Evolutionary conservation across 2,113 vertebrate genomes (phyloP).

Genomic region (Gallinago jamesoni): DNA sequence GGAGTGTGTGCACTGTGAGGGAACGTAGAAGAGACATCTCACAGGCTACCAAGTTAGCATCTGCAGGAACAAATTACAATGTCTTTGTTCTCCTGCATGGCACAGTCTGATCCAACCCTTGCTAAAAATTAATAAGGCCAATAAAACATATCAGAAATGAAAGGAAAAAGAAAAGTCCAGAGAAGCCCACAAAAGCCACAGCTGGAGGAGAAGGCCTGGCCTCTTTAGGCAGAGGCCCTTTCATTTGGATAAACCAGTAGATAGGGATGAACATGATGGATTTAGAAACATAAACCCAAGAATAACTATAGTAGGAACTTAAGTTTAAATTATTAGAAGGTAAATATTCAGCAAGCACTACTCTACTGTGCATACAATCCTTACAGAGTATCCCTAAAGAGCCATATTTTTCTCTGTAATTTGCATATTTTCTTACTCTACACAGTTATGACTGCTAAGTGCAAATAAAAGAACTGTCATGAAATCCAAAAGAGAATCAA

Average conservation of each 20-base stretch:
- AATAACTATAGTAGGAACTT: not conserved
- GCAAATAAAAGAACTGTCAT: not conserved
- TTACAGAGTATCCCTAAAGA: not conserved
- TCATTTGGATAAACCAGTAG: not conserved
- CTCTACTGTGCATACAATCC: not conserved
- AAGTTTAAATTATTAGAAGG: constrained; percentile 3
- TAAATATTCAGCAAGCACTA: not conserved
- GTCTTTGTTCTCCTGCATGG: not conserved
- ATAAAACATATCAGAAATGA: not conserved
- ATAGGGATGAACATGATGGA: not conserved
- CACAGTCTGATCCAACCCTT: not conserved
- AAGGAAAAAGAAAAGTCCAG: not conserved
- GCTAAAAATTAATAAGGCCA: not conserved
- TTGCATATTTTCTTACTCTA: constrained; percentile 26
- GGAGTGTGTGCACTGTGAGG: not conserved
- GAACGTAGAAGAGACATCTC: not conserved
- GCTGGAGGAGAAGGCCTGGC: not conserved
- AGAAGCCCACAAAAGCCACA: not conserved
- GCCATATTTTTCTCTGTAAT: not conserved
- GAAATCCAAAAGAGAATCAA: not conserved
- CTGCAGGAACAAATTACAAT: not conserved
- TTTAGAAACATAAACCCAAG: not conserved
- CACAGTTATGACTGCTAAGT: not conserved
- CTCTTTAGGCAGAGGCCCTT: not conserved
- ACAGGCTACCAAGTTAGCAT: not conserved